phyloP scores from a whole-genome alignment of 2,797 vertebrate genomes.

The Paedocypris micromegethes region DNA sequence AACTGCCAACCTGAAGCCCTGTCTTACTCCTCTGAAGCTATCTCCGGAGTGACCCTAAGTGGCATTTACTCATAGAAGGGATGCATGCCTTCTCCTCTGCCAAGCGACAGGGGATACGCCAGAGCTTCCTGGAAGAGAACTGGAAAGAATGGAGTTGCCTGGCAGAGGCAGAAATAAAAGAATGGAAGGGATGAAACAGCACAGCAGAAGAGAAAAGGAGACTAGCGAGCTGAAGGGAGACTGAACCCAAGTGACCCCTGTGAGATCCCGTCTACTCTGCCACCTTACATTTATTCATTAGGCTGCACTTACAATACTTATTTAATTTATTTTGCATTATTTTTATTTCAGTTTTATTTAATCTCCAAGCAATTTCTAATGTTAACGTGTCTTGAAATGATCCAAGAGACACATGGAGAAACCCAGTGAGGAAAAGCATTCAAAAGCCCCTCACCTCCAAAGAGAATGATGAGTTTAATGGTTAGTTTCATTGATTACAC shows the following conservation, averaged over 20 bases:
- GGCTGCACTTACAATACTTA: background rate
- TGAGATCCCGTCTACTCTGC: background rate
- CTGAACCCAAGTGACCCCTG: background rate
- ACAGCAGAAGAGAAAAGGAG: conserved; percentile 5
- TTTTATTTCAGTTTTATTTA: no score
- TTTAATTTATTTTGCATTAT: background rate
- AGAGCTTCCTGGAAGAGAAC: conserved; percentile 29
- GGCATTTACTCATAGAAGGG: conserved; percentile 17
- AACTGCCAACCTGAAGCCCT: conserved; percentile 2
- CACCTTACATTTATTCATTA: no score
- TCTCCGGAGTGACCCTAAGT: conserved; percentile 25
- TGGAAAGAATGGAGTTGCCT: conserved; percentile 25
- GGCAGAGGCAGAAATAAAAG: conserved; percentile 2
- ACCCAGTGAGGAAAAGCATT: no score
- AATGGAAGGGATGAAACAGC: background rate
- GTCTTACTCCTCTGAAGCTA: conserved; percentile 8
- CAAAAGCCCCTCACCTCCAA: no score
- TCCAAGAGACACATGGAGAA: no score
- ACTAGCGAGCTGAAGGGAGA: background rate
- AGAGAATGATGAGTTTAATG: no score
- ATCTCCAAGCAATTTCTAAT: no score
- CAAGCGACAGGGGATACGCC: conserved; percentile 31
- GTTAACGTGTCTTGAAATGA: no score
- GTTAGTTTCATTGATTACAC: no score
- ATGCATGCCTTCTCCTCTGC: conserved; percentile 15